Evolutionary conservation across 2,113 vertebrate genomes (phyloP).

Genomic region (Pteruthius melanotis): DNA sequence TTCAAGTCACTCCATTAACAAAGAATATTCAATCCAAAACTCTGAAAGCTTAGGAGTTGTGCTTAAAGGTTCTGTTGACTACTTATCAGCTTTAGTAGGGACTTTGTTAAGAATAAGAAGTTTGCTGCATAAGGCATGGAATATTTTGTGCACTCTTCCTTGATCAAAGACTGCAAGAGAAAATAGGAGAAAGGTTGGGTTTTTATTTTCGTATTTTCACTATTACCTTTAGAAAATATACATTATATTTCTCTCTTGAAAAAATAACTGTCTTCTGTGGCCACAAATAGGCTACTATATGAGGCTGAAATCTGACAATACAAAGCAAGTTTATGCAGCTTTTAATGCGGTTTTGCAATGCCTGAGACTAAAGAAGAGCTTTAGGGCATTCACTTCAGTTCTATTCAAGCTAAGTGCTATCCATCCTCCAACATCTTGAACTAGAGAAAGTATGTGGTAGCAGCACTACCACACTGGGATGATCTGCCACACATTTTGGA

Average conservation of each 20-base stretch:
- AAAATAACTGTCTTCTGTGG: not conserved
- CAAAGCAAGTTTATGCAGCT: not conserved
- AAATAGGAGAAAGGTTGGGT: conserved; percentile 22
- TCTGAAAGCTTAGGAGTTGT: conserved; percentile 44
- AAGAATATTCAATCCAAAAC: conserved; percentile 1
- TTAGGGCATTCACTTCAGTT: not conserved
- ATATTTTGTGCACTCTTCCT: conserved; percentile 75
- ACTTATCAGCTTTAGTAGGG: conserved; percentile 70
- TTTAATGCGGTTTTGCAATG: not conserved
- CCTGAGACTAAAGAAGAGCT: not conserved
- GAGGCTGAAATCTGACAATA: not conserved
- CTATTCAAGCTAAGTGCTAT: not conserved
- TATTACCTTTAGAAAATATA: not conserved
- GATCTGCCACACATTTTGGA: not conserved
- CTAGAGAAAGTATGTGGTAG: not conserved
- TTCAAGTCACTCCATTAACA: conserved; percentile 39
- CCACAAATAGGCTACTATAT: not conserved
- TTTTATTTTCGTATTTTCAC: not conserved
- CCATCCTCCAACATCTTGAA: not conserved
- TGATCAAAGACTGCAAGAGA: conserved; percentile 76
- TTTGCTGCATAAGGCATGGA: conserved; percentile 70
- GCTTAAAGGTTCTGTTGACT: conserved; percentile 59
- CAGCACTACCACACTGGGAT: not conserved
- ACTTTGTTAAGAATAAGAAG: conserved; percentile 75
- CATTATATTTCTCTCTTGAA: not conserved